Percentiles rank a stretch among this genome's conserved stretches.
These are phyloP conservation scores for Dryobotodes eremita DNA, from an alignment of 2,888 invertebrate species.

Conservation along the genomic window DNA sequence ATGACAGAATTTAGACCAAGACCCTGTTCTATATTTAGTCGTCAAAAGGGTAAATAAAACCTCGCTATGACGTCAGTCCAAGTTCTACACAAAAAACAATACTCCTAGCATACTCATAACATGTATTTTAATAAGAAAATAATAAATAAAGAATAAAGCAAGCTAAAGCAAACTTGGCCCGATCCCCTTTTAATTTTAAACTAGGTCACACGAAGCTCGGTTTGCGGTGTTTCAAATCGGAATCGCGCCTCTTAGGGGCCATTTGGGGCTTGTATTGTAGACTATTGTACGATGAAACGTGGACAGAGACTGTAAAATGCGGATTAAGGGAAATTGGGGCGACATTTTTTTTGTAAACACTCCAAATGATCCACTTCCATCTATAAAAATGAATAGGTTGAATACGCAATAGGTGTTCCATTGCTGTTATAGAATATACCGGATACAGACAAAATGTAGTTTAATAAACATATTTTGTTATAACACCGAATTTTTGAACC, in stretches of 20 bases:
- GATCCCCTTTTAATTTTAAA: constrained; percentile 64
- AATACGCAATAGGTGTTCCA: neutral
- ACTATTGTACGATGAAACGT: constrained; percentile 47
- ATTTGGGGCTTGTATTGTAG: constrained; percentile 47
- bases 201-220: constrained; percentile 59
- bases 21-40: neutral
- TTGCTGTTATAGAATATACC: neutral
- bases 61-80: neutral
- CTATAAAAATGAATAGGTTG: neutral
- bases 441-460: neutral
- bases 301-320: constrained; percentile 4
- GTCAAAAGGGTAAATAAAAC: neutral
- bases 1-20: neutral
- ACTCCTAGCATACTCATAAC: neutral
- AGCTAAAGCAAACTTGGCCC: constrained; percentile 5
- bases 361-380: neutral
- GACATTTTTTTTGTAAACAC: neutral
- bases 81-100: neutral
- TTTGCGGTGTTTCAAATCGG: constrained; percentile 58
- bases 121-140: constrained; percentile 5
- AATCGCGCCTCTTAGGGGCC: constrained; percentile 42
- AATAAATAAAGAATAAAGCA: constrained; percentile 9
- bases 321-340: constrained; percentile 16
- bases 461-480: neutral
- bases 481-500: too few relatives aligned